A percentile compares a stretch with the other conserved stretches of the same genome.
Evolutionary conservation across 30 jellyfish, hydroid and myxozoan species (phyloP).

Genomic region (Aurelia aurita): DNA sequence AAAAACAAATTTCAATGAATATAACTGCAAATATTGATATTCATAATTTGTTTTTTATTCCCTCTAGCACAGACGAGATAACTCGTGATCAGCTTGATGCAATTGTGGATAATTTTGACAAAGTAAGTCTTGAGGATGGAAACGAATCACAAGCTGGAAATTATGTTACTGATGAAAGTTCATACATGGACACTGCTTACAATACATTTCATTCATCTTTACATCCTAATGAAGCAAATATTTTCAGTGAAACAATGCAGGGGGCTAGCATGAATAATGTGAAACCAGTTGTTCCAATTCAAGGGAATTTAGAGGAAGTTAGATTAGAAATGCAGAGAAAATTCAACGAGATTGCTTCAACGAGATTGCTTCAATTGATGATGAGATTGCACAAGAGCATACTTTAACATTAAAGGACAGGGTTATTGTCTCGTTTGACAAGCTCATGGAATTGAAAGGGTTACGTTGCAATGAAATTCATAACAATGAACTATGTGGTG

Average conservation of each 20-base stretch:
- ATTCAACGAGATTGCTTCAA: not conserved
- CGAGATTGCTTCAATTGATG: too few species aligned
- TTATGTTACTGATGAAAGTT: too few species aligned
- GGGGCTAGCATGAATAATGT: not conserved
- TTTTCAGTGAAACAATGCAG: too few species aligned
- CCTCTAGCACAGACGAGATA: not conserved
- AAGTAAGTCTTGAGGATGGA: too few species aligned
- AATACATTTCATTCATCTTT: too few species aligned
- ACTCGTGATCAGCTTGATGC: not conserved
- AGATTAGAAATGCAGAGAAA: not conserved
- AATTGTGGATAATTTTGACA: too few species aligned
- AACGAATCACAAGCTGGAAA: too few species aligned
- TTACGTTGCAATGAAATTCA: not conserved
- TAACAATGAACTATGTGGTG: not conserved
- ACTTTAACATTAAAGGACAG: not conserved
- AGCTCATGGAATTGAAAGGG: constrained; percentile 6
- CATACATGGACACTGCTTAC: too few species aligned
- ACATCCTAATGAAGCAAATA: too few species aligned
- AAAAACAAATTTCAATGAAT: too few species aligned
- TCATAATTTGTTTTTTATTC: not conserved
- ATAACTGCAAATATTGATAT: too few species aligned
- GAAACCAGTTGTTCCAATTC: not conserved
- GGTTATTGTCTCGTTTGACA: not conserved
- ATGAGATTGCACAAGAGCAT: not conserved
- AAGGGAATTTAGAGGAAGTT: not conserved